Conservation (phyloP, 92 coral and sea anemone species). For the Actinernus sp. region DNA sequence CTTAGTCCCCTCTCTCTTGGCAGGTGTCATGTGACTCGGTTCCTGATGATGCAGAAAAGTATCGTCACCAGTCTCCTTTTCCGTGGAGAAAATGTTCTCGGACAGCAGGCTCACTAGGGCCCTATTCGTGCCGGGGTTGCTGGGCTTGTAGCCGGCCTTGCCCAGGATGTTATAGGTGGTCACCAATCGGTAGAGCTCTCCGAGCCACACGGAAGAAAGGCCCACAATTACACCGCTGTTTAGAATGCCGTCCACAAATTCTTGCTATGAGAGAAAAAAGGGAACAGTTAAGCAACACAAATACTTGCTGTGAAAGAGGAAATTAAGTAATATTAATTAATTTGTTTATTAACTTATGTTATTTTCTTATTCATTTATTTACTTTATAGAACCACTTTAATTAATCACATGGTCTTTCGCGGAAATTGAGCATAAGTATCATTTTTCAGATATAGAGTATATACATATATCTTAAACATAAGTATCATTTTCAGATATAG, state of each 20-base stretch:
- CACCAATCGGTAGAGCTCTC: slow-evolving; percentile 95
- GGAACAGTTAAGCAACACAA: too few species aligned
- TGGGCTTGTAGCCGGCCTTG: slow-evolving; percentile 92
- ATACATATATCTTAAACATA: too few species aligned
- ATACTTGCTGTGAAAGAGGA: too few species aligned
- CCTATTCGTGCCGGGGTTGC: slow-evolving; percentile 71
- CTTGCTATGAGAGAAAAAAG: slow-evolving; percentile 71
- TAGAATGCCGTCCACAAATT: slow-evolving; percentile 81
- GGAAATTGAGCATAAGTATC: too few species aligned
- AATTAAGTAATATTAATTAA: too few species aligned
- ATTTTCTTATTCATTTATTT: too few species aligned
- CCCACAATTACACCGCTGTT: slow-evolving; percentile 93
- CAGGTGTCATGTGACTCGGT: slow-evolving; percentile 77
- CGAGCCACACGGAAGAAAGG: slow-evolving; percentile 99
- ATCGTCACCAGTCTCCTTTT: slow-evolving; percentile 68
- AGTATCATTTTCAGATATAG: too few species aligned
- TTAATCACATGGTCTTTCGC: too few species aligned
- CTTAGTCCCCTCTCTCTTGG: slow-evolving; percentile 95
- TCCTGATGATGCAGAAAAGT: slow-evolving; percentile 82
- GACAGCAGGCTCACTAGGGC: slow-evolving; percentile 82
- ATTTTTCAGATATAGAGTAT: too few species aligned
- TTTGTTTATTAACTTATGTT: too few species aligned
- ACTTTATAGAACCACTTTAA: too few species aligned
- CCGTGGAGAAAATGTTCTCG: slow-evolving; percentile 69
- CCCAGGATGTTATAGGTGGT: slow-evolving; percentile 97